These are phyloP conservation scores for Ochropacha duplaris DNA, from an alignment of 2,888 invertebrate genomes.

Conservation along the genomic window DNA sequence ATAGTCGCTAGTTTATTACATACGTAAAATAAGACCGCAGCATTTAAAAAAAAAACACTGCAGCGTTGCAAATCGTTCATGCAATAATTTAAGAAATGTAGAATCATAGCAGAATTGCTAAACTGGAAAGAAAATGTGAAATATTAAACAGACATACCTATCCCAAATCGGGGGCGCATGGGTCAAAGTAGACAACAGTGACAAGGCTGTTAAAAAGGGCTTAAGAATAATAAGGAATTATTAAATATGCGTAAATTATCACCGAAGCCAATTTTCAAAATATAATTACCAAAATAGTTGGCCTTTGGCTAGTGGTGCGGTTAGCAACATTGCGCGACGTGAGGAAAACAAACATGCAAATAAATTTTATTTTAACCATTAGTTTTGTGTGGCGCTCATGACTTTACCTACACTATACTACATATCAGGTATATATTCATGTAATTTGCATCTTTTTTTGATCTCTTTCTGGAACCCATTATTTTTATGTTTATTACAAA, in stretches of 20 bases:
- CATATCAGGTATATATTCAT: too few relatives aligned
- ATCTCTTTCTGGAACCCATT: not conserved
- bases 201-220: not conserved
- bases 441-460: not conserved
- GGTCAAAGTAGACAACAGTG: not conserved
- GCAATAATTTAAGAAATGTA: not conserved
- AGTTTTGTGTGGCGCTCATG: slow-evolving; percentile 3
- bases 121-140: not conserved
- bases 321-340: slow-evolving; percentile 48
- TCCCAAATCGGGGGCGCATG: not conserved
- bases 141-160: not conserved
- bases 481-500: not conserved
- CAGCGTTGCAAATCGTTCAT: not conserved
- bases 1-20: not conserved
- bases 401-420: not conserved
- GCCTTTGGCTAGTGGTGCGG: slow-evolving; percentile 47
- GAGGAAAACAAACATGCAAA: slow-evolving; percentile 38
- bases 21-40: not conserved
- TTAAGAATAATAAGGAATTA: slow-evolving; percentile 14
- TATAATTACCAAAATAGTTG: slow-evolving; percentile 54
- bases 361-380: slow-evolving; percentile 27
- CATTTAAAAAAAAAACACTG: not conserved
- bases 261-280: slow-evolving; percentile 35
- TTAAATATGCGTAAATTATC: slow-evolving; percentile 7
- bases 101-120: too few relatives aligned